A percentile compares a stretch with the other conserved stretches of the same genome.
Conservation (phyloP, 2,113 vertebrate species). For the Monarcha castaneiventris region DNA sequence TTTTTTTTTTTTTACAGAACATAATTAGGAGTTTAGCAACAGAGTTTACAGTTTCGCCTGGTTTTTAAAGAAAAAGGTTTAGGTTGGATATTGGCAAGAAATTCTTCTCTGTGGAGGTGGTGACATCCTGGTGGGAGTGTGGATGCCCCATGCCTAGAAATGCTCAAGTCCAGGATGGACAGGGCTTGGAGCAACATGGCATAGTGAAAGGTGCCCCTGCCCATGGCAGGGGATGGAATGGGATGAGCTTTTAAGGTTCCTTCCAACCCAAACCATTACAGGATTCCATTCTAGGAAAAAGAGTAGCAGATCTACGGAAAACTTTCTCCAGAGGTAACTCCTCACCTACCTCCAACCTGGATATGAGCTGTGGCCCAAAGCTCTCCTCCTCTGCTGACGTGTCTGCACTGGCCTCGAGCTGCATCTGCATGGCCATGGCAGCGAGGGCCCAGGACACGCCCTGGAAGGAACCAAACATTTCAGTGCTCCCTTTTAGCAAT, state of each 20-base stretch:
- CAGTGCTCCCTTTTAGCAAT: neutral
- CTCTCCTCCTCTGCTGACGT: conserved; percentile 85
- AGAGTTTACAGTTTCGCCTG: neutral
- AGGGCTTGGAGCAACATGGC: neutral
- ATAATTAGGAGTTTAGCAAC: neutral
- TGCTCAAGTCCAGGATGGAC: neutral
- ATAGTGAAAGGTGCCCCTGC: neutral
- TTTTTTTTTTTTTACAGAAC: neutral
- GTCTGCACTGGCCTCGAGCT: conserved; percentile 76
- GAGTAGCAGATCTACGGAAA: neutral
- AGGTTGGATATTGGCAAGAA: neutral
- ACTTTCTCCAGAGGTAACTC: neutral
- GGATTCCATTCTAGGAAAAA: neutral
- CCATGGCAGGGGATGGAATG: neutral
- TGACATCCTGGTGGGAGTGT: neutral
- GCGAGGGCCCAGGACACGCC: neutral
- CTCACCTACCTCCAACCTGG: conserved; percentile 83
- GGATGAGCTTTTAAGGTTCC: neutral
- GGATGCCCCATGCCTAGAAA: neutral
- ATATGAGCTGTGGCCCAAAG: conserved; percentile 89
- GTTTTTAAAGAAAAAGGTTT: neutral
- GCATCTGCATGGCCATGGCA: conserved; percentile 86
- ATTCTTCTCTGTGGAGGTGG: neutral
- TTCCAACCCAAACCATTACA: neutral
- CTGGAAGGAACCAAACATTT: neutral